These are phyloP conservation scores for Sebastes cheni DNA, from an alignment of 2,797 vertebrate genomes.

Conservation along the genomic window DNA sequence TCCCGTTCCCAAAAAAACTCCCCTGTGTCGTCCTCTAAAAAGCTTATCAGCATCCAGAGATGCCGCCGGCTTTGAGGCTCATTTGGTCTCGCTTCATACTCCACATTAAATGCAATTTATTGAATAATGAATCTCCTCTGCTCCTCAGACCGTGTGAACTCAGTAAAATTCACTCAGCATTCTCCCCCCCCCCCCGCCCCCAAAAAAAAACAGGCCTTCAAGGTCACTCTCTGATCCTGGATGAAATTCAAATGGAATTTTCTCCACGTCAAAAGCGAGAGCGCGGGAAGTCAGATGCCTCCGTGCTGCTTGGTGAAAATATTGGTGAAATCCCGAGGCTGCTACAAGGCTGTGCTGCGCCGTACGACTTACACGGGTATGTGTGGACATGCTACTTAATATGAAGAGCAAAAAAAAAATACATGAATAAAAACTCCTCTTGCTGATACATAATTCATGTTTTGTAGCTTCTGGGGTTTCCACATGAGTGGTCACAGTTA, in stretches of 20 bases:
- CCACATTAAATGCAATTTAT: slow-evolving; percentile 69
- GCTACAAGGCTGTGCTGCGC: background rate
- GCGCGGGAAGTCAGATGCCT: slow-evolving; percentile 11
- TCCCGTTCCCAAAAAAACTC: slow-evolving; percentile 47
- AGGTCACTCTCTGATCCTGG: slow-evolving; percentile 41
- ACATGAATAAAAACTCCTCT: slow-evolving; percentile 62
- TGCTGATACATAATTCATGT: slow-evolving; percentile 77
- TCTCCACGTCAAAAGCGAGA: slow-evolving; percentile 18
- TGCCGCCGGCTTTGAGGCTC: slow-evolving; percentile 57
- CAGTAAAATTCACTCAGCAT: slow-evolving; percentile 37
- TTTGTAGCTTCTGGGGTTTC: slow-evolving; percentile 73
- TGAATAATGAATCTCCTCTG: slow-evolving; percentile 69
- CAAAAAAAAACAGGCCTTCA: slow-evolving; percentile 24
- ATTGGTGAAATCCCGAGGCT: slow-evolving; percentile 22
- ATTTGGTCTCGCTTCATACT: slow-evolving; percentile 65
- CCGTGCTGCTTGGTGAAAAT: slow-evolving; percentile 27
- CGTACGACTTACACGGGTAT: slow-evolving; percentile 4
- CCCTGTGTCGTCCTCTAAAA: slow-evolving; percentile 48
- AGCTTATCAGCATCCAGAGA: slow-evolving; percentile 63
- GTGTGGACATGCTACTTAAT: slow-evolving; percentile 52
- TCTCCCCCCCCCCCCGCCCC: background rate
- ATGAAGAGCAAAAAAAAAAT: slow-evolving; percentile 49
- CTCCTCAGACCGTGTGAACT: slow-evolving; percentile 50
- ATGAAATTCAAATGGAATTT: slow-evolving; percentile 41
- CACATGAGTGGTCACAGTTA: slow-evolving; percentile 74